Evolutionary conservation across 2,113 vertebrate species (phyloP).

Genomic region (Cebus imitator): DNA sequence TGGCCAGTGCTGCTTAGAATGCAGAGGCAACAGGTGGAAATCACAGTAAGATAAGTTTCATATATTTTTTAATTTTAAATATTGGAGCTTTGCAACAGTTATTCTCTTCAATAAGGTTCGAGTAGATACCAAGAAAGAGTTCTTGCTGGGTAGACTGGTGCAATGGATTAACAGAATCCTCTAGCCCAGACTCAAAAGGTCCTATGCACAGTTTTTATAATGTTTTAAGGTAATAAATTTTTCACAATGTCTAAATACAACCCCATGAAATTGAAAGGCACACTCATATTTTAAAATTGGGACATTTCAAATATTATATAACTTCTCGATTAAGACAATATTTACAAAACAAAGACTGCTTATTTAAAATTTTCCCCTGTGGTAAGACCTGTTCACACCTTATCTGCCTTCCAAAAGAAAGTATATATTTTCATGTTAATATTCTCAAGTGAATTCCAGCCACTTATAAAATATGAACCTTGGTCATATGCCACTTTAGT

Average conservation of each 20-base stretch:
- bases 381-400: not conserved
- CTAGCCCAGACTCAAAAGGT: not conserved
- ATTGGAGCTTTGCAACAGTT: not conserved
- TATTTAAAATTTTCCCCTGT: slow-evolving; percentile 34
- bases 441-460: slow-evolving; percentile 29
- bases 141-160: not conserved
- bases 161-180: not conserved
- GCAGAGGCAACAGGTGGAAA: not conserved
- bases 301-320: slow-evolving; percentile 8
- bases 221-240: not conserved
- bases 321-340: slow-evolving; percentile 37
- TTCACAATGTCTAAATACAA: slow-evolving; percentile 43
- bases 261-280: not conserved
- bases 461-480: slow-evolving; percentile 14
- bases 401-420: not conserved
- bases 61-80: not conserved
- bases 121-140: not conserved
- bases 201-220: not conserved
- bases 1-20: not conserved
- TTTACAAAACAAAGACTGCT: slow-evolving; percentile 23
- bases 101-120: not conserved
- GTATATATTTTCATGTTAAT: slow-evolving; percentile 30
- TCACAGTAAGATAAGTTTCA: not conserved
- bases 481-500: not conserved
- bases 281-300: slow-evolving; percentile 27